These are phyloP conservation scores for Myotis daubentonii DNA, from an alignment of 2,797 vertebrate species.

Conservation along the genomic window DNA sequence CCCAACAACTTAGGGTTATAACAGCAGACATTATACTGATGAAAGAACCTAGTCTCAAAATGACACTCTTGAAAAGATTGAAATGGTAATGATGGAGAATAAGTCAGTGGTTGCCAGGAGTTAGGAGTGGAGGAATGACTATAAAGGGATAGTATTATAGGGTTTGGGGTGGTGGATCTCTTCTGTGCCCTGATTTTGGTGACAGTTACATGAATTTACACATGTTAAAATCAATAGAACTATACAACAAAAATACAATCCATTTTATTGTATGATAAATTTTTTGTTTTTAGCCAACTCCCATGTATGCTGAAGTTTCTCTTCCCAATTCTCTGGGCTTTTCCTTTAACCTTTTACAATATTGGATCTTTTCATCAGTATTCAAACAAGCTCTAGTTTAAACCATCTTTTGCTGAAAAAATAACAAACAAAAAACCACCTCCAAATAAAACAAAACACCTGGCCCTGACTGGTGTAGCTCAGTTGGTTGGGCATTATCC, in stretches of 20 bases:
- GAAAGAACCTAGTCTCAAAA: constrained; percentile 28
- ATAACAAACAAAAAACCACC: background rate
- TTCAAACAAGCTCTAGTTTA: constrained; percentile 19
- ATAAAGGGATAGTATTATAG: background rate
- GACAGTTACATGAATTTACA: background rate
- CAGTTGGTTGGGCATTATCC: background rate
- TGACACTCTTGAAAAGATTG: background rate
- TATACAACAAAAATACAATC: background rate
- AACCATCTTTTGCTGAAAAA: constrained; percentile 15
- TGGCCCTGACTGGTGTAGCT: background rate
- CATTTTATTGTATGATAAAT: constrained; percentile 12
- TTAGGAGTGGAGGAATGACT: background rate
- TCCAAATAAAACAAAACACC: background rate
- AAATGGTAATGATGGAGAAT: background rate
- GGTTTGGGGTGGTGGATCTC: background rate
- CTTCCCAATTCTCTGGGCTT: background rate
- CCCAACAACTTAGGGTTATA: background rate
- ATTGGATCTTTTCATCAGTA: background rate
- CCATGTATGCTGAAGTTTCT: background rate
- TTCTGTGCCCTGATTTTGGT: background rate
- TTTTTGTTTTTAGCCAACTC: background rate
- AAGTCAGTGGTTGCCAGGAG: background rate
- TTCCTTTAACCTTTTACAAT: constrained; percentile 47
- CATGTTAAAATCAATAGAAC: background rate
- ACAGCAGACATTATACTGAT: background rate